phyloP scores from a whole-genome alignment of 2,797 vertebrate genomes.

The Toxotes lorentzi region DNA sequence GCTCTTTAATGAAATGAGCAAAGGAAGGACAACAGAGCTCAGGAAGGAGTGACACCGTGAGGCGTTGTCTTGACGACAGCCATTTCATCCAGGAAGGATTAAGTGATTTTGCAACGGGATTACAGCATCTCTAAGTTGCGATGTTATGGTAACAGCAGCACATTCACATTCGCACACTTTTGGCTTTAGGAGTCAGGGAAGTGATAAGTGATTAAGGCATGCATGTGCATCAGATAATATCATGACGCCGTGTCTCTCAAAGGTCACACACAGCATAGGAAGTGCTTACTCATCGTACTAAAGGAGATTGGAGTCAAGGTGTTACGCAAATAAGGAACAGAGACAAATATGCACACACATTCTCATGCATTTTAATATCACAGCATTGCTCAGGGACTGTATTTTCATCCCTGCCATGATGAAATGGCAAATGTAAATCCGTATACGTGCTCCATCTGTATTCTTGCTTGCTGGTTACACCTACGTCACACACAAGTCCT shows the following conservation, averaged over 20 bases:
- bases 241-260: neutral
- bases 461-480: slow-evolving; percentile 18
- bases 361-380: slow-evolving; percentile 6
- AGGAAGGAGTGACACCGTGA: slow-evolving; percentile 25
- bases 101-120: slow-evolving; percentile 60
- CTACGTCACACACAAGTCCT: slow-evolving; percentile 21
- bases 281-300: slow-evolving; percentile 44
- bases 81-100: slow-evolving; percentile 61
- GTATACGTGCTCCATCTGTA: neutral
- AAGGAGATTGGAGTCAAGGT: slow-evolving; percentile 18
- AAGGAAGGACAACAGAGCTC: slow-evolving; percentile 33
- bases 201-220: slow-evolving; percentile 21
- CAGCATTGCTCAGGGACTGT: slow-evolving; percentile 23
- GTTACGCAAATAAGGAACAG: slow-evolving; percentile 4
- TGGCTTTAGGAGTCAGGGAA: neutral
- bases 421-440: neutral
- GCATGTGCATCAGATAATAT: neutral
- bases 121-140: slow-evolving; percentile 38
- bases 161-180: neutral
- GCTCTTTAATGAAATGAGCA: slow-evolving; percentile 63
- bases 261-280: neutral
- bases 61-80: slow-evolving; percentile 67
- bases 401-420: slow-evolving; percentile 14
- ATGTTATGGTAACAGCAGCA: slow-evolving; percentile 3
- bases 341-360: slow-evolving; percentile 2